Percentiles rank a stretch among this genome's conserved stretches.
Conservation (phyloP, 2,888 invertebrate genomes). For the Anthoptus insignis region DNA sequence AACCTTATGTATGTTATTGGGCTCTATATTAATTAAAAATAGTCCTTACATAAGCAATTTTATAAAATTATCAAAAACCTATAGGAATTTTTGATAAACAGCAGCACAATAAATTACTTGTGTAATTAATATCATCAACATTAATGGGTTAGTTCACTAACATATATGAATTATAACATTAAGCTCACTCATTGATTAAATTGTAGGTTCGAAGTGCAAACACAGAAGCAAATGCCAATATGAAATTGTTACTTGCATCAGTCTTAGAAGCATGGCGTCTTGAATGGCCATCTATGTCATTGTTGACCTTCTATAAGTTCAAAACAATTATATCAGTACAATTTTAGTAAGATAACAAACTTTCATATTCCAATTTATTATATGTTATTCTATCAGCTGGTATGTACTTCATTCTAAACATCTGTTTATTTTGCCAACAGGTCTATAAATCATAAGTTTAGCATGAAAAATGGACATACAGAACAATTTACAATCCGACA, state of each 20-base stretch:
- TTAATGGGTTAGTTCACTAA: slow-evolving; percentile 14
- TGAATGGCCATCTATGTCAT: slow-evolving; percentile 72
- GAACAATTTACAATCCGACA: too few relatives aligned
- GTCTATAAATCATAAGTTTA: background rate
- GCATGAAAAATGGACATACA: background rate
- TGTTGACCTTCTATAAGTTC: slow-evolving; percentile 84
- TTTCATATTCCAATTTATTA: too few relatives aligned
- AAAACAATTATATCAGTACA: slow-evolving; percentile 56
- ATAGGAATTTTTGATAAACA: too few relatives aligned
- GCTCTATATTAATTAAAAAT: background rate
- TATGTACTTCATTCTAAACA: background rate
- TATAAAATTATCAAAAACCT: too few relatives aligned
- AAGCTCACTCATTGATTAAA: slow-evolving; percentile 21
- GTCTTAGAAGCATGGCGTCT: slow-evolving; percentile 78
- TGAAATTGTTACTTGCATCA: slow-evolving; percentile 83
- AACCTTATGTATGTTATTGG: background rate
- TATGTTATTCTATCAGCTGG: background rate
- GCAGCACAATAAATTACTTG: slow-evolving; percentile 5
- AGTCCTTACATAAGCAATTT: background rate
- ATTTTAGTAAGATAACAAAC: too few relatives aligned
- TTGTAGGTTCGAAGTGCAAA: slow-evolving; percentile 59
- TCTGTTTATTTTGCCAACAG: background rate
- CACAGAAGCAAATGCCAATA: slow-evolving; percentile 75
- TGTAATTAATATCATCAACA: slow-evolving; percentile 5
- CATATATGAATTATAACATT: background rate